Conservation (phyloP, 2,797 vertebrate species). For the Lophius americanus region DNA sequence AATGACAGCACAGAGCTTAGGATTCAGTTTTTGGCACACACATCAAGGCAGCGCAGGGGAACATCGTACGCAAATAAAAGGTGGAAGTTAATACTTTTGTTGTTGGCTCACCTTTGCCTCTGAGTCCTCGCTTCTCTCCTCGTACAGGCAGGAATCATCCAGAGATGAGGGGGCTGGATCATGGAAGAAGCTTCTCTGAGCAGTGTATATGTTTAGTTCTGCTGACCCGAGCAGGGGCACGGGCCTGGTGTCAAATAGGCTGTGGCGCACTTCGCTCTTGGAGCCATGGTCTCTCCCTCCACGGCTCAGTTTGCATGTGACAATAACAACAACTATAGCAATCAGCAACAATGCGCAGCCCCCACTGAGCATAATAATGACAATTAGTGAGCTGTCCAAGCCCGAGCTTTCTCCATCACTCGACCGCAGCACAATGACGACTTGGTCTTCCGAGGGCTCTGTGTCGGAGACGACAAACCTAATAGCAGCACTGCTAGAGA, state of each 20-base stretch:
- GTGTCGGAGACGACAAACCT: constrained; percentile 72
- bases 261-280: constrained; percentile 62
- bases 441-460: constrained; percentile 73
- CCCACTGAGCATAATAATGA: constrained; percentile 74
- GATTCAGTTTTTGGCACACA: constrained; percentile 69
- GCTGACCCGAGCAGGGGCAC: constrained; percentile 55
- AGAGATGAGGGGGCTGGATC: constrained; percentile 62
- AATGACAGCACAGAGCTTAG: constrained; percentile 66
- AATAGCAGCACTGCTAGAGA: constrained; percentile 64
- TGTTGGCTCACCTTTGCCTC: constrained; percentile 79
- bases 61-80: constrained; percentile 55
- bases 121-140: constrained; percentile 70
- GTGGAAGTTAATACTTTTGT: constrained; percentile 25
- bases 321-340: constrained; percentile 72
- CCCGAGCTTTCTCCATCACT: constrained; percentile 33
- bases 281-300: constrained; percentile 45
- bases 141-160: constrained; percentile 66
- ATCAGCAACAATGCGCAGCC: constrained; percentile 77
- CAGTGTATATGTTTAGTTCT: constrained; percentile 70
- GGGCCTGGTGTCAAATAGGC: constrained; percentile 69
- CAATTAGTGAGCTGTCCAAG: constrained; percentile 68
- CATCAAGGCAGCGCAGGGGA: constrained; percentile 58
- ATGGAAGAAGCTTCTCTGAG: constrained; percentile 64
- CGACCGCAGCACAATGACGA: constrained; percentile 67
- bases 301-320: constrained; percentile 70